Percentiles rank a stretch among this genome's conserved stretches.
These are phyloP conservation scores for Aphelenchoides fujianensis DNA, from an alignment of 1,140 invertebrate genomes.

Conservation along the genomic window DNA sequence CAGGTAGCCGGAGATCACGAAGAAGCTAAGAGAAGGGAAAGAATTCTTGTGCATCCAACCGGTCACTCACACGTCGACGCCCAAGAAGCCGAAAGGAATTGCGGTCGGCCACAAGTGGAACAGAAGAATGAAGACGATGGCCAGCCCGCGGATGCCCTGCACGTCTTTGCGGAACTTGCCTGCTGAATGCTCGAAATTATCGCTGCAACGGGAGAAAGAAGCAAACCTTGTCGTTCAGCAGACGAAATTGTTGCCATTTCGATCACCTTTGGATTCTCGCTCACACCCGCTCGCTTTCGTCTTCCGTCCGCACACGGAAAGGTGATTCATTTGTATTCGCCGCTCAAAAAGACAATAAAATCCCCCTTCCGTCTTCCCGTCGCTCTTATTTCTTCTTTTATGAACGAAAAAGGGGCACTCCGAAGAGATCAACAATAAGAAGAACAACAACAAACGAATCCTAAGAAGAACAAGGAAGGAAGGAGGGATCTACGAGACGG, in stretches of 20 bases:
- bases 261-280: not conserved
- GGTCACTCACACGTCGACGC: not conserved
- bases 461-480: not conserved
- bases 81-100: not conserved
- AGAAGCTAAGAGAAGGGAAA: slow-evolving; percentile 15
- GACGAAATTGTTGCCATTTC: not conserved
- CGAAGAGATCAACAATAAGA: not conserved
- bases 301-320: slow-evolving; percentile 14
- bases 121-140: not conserved
- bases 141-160: not conserved
- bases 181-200: too few relatives aligned
- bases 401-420: not conserved
- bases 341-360: not conserved
- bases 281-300: too few relatives aligned
- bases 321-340: not conserved
- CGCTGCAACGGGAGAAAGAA: too few relatives aligned
- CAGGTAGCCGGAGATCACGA: slow-evolving; percentile 17
- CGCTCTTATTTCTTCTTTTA: not conserved
- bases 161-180: not conserved
- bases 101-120: not conserved
- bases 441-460: not conserved
- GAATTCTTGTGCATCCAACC: not conserved
- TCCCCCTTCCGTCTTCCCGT: too few relatives aligned
- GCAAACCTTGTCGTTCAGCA: too few relatives aligned
- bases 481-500: slow-evolving; percentile 39